Evolutionary conservation across 2,888 invertebrate species (phyloP).

Genomic region (Philonicus albiceps): DNA sequence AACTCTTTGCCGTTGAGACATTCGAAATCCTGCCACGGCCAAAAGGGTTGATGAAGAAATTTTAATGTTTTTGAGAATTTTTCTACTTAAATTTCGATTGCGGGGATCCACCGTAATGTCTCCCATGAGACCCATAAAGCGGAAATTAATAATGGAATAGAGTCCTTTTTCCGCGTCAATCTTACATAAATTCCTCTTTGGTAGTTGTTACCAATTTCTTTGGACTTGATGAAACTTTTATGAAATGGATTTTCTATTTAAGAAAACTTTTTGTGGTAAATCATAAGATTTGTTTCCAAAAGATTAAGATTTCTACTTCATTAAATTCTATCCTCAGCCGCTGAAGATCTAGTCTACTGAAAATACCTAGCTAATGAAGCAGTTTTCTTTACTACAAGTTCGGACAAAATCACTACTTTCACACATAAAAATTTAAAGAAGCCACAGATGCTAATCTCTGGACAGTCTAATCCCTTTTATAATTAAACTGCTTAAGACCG

Average conservation of each 20-base stretch:
- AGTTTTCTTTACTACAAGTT: not conserved
- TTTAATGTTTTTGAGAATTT: constrained; percentile 40
- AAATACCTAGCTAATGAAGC: not conserved
- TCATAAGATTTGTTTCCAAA: not conserved
- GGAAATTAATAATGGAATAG: constrained; percentile 36
- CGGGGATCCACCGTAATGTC: constrained; percentile 20
- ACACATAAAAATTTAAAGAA: not conserved
- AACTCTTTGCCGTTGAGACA: not conserved
- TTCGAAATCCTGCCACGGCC: not conserved
- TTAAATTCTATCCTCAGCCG: not conserved
- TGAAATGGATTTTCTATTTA: not conserved
- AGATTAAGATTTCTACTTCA: not conserved
- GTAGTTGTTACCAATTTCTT: not conserved
- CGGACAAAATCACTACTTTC: not conserved
- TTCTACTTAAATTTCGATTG: constrained; percentile 27
- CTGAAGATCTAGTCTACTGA: not conserved
- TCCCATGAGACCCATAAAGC: constrained; percentile 35
- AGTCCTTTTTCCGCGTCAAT: not conserved
- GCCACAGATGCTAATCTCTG: constrained; percentile 25
- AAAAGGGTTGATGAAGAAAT: constrained; percentile 39
- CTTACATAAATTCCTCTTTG: not conserved
- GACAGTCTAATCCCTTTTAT: constrained; percentile 37
- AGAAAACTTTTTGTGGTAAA: not conserved
- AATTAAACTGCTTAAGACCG: constrained; percentile 26
- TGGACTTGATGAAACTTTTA: not conserved